Conservation (phyloP, 2,113 vertebrate species). For the Eulacestoma nigropectus region DNA sequence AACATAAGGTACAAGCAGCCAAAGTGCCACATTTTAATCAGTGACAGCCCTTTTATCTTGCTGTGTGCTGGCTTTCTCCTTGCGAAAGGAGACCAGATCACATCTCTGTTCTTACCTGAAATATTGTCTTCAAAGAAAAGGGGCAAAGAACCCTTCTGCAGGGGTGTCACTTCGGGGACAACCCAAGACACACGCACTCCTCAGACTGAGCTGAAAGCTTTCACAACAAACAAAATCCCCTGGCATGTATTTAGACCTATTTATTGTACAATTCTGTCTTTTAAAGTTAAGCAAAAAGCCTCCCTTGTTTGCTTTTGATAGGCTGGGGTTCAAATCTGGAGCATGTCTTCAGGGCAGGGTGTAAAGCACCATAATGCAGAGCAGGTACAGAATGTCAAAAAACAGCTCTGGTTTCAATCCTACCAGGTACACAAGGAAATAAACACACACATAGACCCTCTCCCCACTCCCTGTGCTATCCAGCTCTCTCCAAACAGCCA, state of each 20-base stretch:
- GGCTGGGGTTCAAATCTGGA: neutral
- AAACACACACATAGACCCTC: accelerated
- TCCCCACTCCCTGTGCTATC: neutral
- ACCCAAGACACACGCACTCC: neutral
- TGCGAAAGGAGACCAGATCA: neutral
- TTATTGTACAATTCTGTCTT: neutral
- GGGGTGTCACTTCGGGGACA: neutral
- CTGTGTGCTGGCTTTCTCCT: neutral
- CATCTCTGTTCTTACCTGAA: neutral
- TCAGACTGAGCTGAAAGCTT: neutral
- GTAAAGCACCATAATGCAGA: neutral
- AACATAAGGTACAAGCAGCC: neutral
- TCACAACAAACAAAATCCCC: neutral
- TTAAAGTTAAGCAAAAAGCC: neutral
- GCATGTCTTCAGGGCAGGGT: neutral
- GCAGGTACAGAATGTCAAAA: neutral
- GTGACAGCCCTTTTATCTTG: neutral
- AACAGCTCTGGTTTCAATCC: neutral
- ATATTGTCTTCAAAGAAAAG: neutral
- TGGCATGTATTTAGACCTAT: neutral
- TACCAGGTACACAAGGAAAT: neutral
- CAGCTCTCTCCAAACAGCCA: neutral
- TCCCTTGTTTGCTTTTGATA: neutral
- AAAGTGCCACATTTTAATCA: neutral
- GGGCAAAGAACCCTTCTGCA: neutral